Evolutionary conservation across 2,113 vertebrate genomes (phyloP).

Genomic region (Puntigrus tetrazona): DNA sequence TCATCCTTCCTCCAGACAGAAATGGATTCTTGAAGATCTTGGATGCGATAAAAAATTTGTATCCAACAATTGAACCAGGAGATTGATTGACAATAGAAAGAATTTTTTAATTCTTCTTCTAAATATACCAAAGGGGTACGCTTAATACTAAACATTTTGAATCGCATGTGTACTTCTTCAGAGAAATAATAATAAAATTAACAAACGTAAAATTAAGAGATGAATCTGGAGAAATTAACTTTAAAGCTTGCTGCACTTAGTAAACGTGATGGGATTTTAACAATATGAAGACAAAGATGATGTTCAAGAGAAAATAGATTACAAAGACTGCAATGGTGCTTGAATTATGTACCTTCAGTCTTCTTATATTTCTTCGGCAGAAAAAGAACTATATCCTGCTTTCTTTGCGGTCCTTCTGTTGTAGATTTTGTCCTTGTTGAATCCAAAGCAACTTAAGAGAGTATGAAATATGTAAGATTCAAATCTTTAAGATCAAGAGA

Average conservation of each 20-base stretch:
- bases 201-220: neutral
- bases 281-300: slow-evolving; percentile 13
- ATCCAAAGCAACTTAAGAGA: slow-evolving; percentile 84
- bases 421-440: slow-evolving; percentile 75
- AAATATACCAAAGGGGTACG: neutral
- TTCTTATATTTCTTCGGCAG: slow-evolving; percentile 58
- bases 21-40: slow-evolving; percentile 39
- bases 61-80: slow-evolving; percentile 52
- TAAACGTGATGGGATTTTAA: slow-evolving; percentile 1
- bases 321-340: neutral
- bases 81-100: neutral
- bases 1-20: slow-evolving; percentile 47
- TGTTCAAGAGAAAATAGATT: neutral
- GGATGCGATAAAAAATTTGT: slow-evolving; percentile 58
- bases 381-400: slow-evolving; percentile 66
- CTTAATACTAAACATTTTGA: neutral
- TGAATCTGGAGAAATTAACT: neutral
- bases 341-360: slow-evolving; percentile 67
- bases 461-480: slow-evolving; percentile 48
- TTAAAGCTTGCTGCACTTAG: neutral
- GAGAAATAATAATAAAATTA: neutral
- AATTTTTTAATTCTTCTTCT: slow-evolving; percentile 7
- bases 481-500: slow-evolving; percentile 18
- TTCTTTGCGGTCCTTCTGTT: slow-evolving; percentile 74
- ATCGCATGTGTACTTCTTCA: neutral